Conservation (phyloP, 1,140 invertebrate species). For the Lepeophtheirus salmonis region DNA sequence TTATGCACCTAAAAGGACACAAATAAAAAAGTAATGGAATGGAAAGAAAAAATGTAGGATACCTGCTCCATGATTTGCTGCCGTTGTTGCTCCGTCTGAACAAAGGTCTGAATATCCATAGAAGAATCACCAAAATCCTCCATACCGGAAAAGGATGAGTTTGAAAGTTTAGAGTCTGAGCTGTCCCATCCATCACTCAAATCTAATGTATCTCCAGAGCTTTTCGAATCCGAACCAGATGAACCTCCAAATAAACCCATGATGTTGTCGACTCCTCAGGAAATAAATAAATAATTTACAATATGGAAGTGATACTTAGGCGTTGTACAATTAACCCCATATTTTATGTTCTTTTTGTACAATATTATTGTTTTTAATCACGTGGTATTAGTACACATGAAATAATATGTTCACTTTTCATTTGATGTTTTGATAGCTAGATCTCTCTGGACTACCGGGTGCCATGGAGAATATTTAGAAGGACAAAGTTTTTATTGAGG, state of each 20-base stretch:
- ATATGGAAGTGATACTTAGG: no score
- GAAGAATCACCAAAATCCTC: background rate
- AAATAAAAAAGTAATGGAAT: background rate
- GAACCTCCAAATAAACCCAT: background rate
- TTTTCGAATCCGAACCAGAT: background rate
- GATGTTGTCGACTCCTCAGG: no score
- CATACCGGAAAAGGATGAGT: background rate
- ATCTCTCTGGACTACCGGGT: no score
- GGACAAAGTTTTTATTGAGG: no score
- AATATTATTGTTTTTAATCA: no score
- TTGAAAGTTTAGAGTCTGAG: background rate
- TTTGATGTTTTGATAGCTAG: no score
- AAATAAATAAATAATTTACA: no score
- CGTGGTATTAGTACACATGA: no score
- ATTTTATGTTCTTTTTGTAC: no score
- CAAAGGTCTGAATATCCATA: background rate
- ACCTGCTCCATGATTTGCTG: background rate
- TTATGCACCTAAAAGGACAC: conserved; percentile 51
- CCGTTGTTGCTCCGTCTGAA: background rate
- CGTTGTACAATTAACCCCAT: no score
- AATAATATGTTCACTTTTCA: no score
- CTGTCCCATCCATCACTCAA: background rate
- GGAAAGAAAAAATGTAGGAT: background rate
- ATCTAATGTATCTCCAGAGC: background rate
- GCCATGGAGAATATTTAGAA: no score